Percentiles rank a stretch among this genome's conserved stretches.
Evolutionary conservation across 2,113 vertebrate species (phyloP).

Genomic region (Empidonax alnorum): DNA sequence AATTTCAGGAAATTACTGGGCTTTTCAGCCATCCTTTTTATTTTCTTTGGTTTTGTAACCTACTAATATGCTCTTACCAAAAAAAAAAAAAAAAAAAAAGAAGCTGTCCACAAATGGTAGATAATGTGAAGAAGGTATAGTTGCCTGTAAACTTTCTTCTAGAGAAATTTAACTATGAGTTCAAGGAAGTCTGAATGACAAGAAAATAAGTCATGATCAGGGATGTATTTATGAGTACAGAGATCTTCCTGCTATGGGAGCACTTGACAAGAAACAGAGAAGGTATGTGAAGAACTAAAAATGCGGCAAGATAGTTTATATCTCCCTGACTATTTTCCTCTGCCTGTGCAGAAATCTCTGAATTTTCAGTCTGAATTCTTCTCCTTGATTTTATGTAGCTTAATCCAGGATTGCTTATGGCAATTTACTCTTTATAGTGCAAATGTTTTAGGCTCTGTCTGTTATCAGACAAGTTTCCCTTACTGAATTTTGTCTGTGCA

Average conservation of each 20-base stretch:
- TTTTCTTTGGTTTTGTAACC: not conserved
- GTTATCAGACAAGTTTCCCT: not conserved
- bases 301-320: not conserved
- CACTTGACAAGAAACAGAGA: constrained; percentile 41
- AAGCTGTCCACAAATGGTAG: not conserved
- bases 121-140: not conserved
- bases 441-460: not conserved
- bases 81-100: not conserved
- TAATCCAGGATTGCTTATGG: not conserved
- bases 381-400: not conserved
- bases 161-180: not conserved
- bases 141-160: not conserved
- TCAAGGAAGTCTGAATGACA: not conserved
- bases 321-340: not conserved
- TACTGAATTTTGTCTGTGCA: not conserved
- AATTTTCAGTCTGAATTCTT: not conserved
- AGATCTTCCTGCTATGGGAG: not conserved
- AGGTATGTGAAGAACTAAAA: not conserved
- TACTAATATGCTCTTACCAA: not conserved
- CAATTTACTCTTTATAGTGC: not conserved
- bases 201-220: not conserved
- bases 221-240: not conserved
- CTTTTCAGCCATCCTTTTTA: not conserved
- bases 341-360: not conserved
- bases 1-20: not conserved